A percentile compares a stretch with the other conserved stretches of the same genome.
Evolutionary conservation across 2,113 vertebrate species (phyloP).

Genomic region (Raja brachyura): DNA sequence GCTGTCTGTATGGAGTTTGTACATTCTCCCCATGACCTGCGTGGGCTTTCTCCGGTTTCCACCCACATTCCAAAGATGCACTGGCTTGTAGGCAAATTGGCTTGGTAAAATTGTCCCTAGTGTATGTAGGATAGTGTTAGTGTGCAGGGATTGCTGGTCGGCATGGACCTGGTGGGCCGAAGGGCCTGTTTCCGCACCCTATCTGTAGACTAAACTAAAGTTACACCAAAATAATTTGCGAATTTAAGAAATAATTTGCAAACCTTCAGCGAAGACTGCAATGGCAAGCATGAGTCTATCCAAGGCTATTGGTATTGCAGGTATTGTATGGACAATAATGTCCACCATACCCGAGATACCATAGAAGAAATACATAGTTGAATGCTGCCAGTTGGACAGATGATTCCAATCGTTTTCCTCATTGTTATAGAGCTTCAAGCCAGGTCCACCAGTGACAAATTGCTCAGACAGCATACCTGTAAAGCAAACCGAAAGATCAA

Average conservation of each 20-base stretch:
- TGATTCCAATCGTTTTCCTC: conserved; percentile 70
- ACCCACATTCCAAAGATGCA: too few species aligned
- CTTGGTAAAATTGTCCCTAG: too few species aligned
- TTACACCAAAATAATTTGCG: too few species aligned
- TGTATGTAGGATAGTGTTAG: too few species aligned
- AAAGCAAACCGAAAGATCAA: neutral
- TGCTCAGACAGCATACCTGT: conserved; percentile 82
- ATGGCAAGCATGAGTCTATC: conserved; percentile 74
- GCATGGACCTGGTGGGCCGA: too few species aligned
- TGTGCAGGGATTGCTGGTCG: too few species aligned
- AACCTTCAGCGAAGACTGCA: conserved; percentile 85
- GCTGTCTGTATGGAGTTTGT: too few species aligned
- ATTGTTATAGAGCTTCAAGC: conserved; percentile 69
- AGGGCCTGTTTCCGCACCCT: too few species aligned
- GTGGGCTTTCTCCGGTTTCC: too few species aligned
- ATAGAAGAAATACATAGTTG: conserved; percentile 92
- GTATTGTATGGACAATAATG: conserved; percentile 67
- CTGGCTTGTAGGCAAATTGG: too few species aligned
- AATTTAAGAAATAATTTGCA: conserved; percentile 41
- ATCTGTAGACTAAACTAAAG: neutral
- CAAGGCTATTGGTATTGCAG: conserved; percentile 62
- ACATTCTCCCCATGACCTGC: too few species aligned
- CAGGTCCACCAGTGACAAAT: conserved; percentile 66
- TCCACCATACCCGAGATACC: conserved; percentile 66
- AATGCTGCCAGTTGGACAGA: conserved; percentile 84